Conservation (phyloP, 2,888 invertebrate species). For the Sarcophaga rosellei region DNA sequence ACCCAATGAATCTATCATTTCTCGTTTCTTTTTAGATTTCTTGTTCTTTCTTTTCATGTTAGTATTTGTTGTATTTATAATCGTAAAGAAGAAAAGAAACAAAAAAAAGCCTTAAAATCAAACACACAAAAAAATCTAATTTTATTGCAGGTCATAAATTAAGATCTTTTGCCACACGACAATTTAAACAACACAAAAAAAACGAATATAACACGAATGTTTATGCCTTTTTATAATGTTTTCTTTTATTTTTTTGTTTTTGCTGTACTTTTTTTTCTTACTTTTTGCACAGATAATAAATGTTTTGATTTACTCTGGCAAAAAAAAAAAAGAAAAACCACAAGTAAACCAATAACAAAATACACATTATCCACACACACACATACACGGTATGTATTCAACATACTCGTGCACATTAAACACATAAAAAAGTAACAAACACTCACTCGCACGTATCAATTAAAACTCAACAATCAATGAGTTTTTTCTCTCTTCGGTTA, state of each 20-base stretch:
- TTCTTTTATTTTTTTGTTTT: slow-evolving; percentile 13
- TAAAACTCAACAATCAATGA: slow-evolving; percentile 66
- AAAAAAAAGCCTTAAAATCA: neutral
- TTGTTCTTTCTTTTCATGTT: neutral
- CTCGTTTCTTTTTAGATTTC: neutral
- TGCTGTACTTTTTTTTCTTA: neutral
- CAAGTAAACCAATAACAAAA: slow-evolving; percentile 28
- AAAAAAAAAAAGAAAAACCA: slow-evolving; percentile 35
- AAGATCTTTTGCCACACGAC: slow-evolving; percentile 67
- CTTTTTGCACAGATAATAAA: slow-evolving; percentile 34
- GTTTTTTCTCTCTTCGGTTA: slow-evolving; percentile 42
- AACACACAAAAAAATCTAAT: slow-evolving; percentile 53
- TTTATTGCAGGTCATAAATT: slow-evolving; percentile 68
- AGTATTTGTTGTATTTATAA: neutral
- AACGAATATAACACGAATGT: neutral
- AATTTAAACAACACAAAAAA: slow-evolving; percentile 45
- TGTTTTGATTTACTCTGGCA: slow-evolving; percentile 51
- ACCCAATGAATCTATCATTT: neutral
- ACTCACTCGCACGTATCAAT: neutral
- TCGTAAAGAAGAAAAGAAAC: neutral
- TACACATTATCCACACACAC: neutral
- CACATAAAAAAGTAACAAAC: neutral
- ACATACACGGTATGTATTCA: neutral
- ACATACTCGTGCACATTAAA: no score
- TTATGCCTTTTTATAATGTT: slow-evolving; percentile 39